Percentiles rank a stretch among this genome's conserved stretches.
phyloP scores from a whole-genome alignment of 2,888 invertebrate species.

The Biston stratarius region DNA sequence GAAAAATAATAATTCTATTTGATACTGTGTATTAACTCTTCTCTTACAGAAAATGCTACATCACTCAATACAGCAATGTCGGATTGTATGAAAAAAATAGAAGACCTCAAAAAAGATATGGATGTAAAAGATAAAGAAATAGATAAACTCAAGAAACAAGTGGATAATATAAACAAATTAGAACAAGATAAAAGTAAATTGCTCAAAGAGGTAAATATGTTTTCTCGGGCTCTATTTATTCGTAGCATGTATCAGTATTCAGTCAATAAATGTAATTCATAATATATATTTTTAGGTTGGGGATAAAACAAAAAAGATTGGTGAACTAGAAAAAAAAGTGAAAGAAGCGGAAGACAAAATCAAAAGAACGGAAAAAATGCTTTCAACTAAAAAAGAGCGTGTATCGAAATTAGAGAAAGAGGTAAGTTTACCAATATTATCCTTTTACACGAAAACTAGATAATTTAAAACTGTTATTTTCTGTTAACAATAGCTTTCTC shows the following conservation, averaged over 20 bases:
- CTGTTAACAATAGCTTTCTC: slow-evolving; percentile 72
- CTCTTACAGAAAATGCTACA: slow-evolving; percentile 80
- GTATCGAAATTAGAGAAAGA: slow-evolving; percentile 87
- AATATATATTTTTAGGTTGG: slow-evolving; percentile 80
- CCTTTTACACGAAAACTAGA: slow-evolving; percentile 11
- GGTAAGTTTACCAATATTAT: slow-evolving; percentile 67
- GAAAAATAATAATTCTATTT: background rate
- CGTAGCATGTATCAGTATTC: background rate
- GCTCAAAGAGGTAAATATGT: slow-evolving; percentile 82
- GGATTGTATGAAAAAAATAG: slow-evolving; percentile 87
- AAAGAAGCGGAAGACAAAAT: slow-evolving; percentile 89
- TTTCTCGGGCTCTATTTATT: background rate
- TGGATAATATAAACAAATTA: slow-evolving; percentile 76
- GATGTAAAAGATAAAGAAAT: slow-evolving; percentile 88
- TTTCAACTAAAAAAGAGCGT: slow-evolving; percentile 85
- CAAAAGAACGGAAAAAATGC: slow-evolving; percentile 86
- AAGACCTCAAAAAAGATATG: slow-evolving; percentile 88
- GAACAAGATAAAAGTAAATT: slow-evolving; percentile 87
- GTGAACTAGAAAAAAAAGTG: slow-evolving; percentile 88
- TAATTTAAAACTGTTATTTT: slow-evolving; percentile 50
- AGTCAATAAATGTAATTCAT: background rate
- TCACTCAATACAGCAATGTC: slow-evolving; percentile 84
- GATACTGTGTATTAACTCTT: slow-evolving; percentile 1
- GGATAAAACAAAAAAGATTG: slow-evolving; percentile 87
- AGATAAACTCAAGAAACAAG: slow-evolving; percentile 87